phyloP scores from a whole-genome alignment of 2,797 vertebrate species.

The Gila robusta region DNA sequence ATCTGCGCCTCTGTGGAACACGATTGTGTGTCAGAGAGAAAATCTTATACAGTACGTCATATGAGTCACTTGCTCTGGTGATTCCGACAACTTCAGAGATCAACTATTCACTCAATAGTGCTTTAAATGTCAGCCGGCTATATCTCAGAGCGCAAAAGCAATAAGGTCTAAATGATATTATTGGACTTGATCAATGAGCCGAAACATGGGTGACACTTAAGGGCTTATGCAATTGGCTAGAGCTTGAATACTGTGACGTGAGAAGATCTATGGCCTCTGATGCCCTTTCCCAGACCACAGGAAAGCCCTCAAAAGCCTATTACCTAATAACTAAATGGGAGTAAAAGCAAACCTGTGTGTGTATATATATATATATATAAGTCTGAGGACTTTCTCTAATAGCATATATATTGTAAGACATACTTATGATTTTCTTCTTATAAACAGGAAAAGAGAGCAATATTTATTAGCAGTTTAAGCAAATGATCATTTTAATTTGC shows the following conservation, averaged over 20 bases:
- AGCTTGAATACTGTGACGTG: neutral
- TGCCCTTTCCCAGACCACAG: slow-evolving; percentile 4
- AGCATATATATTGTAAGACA: neutral
- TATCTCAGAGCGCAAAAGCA: slow-evolving; percentile 32
- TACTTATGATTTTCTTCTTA: neutral
- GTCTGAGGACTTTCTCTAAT: too few relatives aligned
- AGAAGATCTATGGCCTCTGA: slow-evolving; percentile 17
- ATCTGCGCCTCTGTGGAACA: neutral
- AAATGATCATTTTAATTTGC: slow-evolving; percentile 14
- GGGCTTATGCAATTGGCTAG: neutral
- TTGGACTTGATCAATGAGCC: slow-evolving; percentile 35
- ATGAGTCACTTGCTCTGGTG: slow-evolving; percentile 35
- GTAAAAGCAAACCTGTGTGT: neutral
- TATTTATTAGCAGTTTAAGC: neutral
- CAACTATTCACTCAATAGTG: slow-evolving; percentile 23
- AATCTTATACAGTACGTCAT: slow-evolving; percentile 12
- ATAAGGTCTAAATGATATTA: slow-evolving; percentile 30
- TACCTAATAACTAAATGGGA: neutral
- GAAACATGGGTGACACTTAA: slow-evolving; percentile 5
- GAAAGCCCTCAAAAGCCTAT: slow-evolving; percentile 3
- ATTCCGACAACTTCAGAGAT: slow-evolving; percentile 22
- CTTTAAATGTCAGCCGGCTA: slow-evolving; percentile 44
- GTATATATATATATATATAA: neutral
- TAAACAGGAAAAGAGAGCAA: neutral
- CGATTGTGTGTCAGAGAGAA: neutral